These are phyloP conservation scores for Acanthaster planci DNA, from an alignment of 35 echinoderm and acorn worm species.

Conservation along the genomic window DNA sequence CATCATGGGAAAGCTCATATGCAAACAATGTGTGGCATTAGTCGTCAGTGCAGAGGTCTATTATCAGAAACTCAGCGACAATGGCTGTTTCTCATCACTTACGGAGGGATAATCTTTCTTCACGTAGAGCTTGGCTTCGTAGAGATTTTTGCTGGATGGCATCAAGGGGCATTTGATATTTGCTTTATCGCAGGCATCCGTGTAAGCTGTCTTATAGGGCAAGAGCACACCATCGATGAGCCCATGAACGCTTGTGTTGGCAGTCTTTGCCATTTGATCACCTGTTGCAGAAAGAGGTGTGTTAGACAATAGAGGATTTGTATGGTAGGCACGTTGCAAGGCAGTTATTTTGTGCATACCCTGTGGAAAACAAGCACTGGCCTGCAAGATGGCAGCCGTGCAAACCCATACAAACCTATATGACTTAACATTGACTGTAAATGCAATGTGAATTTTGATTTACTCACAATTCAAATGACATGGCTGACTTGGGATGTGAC, in stretches of 20 bases:
- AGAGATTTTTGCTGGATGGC: neutral
- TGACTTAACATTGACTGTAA: no score
- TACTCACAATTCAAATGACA: no score
- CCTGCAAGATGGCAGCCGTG: no score
- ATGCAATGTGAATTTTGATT: no score
- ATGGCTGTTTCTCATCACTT: neutral
- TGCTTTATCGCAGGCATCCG: neutral
- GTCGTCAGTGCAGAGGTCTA: no score
- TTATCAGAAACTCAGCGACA: no score
- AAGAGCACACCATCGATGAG: neutral
- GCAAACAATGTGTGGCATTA: no score
- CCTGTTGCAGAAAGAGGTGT: neutral
- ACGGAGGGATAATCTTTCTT: neutral
- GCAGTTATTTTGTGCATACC: neutral
- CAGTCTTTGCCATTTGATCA: neutral
- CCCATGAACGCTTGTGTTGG: neutral
- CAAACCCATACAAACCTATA: neutral
- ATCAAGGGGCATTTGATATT: neutral
- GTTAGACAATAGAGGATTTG: neutral
- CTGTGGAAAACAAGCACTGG: no score
- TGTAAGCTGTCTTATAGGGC: neutral
- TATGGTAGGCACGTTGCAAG: neutral
- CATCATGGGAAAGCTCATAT: no score
- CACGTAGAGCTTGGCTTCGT: neutral
- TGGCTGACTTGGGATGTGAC: no score